These are phyloP conservation scores for Dissostichus mawsoni DNA, from an alignment of 2,113 vertebrate genomes.

Conservation along the genomic window DNA sequence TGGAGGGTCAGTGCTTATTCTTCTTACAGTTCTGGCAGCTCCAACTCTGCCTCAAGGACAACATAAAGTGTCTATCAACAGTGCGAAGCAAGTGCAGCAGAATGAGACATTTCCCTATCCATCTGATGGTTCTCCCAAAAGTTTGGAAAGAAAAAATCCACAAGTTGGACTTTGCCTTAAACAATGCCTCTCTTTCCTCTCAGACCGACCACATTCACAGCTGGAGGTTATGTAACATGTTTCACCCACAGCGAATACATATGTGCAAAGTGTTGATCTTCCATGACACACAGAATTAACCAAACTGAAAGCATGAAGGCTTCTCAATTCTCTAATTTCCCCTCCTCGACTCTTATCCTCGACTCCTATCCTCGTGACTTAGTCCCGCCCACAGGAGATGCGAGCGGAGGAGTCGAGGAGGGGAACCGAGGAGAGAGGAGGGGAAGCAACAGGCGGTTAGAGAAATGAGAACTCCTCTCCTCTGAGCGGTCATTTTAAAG, in stretches of 20 bases:
- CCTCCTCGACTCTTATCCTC: too few species aligned
- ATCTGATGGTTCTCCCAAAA: background rate
- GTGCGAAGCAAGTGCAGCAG: background rate
- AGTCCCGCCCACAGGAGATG: too few species aligned
- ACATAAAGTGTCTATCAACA: background rate
- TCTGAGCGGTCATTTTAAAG: too few species aligned
- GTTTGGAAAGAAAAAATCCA: background rate
- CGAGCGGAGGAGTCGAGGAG: too few species aligned
- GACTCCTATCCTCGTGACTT: too few species aligned
- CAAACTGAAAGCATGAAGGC: background rate
- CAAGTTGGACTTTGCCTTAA: background rate
- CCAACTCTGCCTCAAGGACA: constrained; percentile 38
- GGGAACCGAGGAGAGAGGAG: too few species aligned
- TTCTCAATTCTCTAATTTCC: background rate
- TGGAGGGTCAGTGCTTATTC: constrained; percentile 23
- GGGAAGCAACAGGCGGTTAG: too few species aligned
- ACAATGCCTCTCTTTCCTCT: background rate
- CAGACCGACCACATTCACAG: background rate
- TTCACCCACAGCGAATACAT: constrained; percentile 7
- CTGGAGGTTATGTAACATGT: constrained; percentile 2
- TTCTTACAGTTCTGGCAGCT: constrained; percentile 31
- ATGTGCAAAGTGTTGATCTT: background rate
- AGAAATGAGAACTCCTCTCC: too few species aligned
- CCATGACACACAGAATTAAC: background rate
- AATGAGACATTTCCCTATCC: constrained; percentile 10